phyloP scores from a whole-genome alignment of 2,113 vertebrate species.

The Takifugu flavidus region DNA sequence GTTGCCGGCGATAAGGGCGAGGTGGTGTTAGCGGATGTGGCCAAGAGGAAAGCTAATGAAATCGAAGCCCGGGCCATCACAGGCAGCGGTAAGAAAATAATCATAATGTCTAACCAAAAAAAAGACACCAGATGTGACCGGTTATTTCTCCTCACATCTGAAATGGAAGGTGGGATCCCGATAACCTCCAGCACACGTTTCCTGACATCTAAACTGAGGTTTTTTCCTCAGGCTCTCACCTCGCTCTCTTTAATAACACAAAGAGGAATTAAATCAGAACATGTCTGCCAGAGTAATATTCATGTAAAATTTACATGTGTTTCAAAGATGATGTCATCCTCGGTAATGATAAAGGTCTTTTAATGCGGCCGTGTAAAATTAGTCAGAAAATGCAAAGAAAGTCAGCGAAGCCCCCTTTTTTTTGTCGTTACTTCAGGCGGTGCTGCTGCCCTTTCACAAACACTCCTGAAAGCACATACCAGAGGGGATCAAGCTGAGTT shows the following conservation, averaged over 20 bases:
- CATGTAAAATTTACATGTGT: conserved; percentile 8
- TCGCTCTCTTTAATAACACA: conserved; percentile 10
- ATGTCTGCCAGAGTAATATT: conserved; percentile 10
- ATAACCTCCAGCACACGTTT: conserved; percentile 42
- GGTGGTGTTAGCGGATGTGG: conserved; percentile 91
- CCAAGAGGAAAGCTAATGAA: conserved; percentile 91
- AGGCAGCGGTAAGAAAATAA: conserved; percentile 63
- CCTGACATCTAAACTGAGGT: conserved; percentile 19
- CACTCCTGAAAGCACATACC: conserved; percentile 67
- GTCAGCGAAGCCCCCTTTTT: conserved; percentile 35
- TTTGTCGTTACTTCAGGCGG: conserved; percentile 53
- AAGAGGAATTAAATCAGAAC: conserved; percentile 23
- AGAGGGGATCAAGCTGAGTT: conserved; percentile 68
- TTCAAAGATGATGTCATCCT: background rate
- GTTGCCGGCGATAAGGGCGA: conserved; percentile 94
- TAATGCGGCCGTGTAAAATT: background rate
- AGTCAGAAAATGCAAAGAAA: conserved; percentile 5
- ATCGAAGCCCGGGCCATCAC: conserved; percentile 83
- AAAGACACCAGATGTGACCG: conserved; percentile 25
- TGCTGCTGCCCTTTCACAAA: conserved; percentile 70
- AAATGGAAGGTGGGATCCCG: conserved; percentile 24
- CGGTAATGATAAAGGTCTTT: conserved; percentile 3
- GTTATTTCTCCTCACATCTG: conserved; percentile 42
- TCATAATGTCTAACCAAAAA: conserved; percentile 46
- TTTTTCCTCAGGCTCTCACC: conserved; percentile 25